Percentiles rank a stretch among this genome's conserved stretches.
phyloP scores from a whole-genome alignment of 2,113 vertebrate genomes.

The Pandion haliaetus region DNA sequence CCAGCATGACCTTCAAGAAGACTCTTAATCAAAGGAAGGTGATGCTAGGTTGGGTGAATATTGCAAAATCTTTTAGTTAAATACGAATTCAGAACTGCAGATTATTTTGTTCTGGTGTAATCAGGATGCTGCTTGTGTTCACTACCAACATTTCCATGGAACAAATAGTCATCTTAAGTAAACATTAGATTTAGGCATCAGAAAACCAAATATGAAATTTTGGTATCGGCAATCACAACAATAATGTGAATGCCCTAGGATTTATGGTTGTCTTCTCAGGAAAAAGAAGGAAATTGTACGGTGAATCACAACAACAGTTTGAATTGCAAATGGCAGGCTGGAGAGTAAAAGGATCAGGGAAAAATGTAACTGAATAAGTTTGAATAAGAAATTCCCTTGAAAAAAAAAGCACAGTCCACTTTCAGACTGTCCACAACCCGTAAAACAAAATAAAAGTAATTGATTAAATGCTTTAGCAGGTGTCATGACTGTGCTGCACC shows the following conservation, averaged over 20 bases:
- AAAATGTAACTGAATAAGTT: background rate
- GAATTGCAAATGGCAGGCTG: background rate
- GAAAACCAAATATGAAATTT: background rate
- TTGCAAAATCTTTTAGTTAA: background rate
- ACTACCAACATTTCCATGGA: background rate
- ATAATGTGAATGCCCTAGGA: background rate
- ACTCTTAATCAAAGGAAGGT: background rate
- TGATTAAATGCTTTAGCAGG: background rate
- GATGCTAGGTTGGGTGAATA: background rate
- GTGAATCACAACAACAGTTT: background rate
- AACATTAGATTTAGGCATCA: background rate
- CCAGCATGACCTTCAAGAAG: background rate
- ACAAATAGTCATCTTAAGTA: background rate
- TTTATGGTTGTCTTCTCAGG: background rate
- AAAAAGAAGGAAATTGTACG: background rate
- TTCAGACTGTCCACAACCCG: background rate
- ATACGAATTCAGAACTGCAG: background rate
- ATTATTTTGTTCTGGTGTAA: background rate
- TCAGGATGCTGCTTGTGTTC: background rate
- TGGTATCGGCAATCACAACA: background rate
- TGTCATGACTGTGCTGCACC: background rate
- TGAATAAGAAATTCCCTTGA: background rate
- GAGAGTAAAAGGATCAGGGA: background rate
- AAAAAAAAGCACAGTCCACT: background rate
- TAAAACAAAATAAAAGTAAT: background rate